Base-by-base conservation (phyloP, 1,140 invertebrate species). In the Cylas formicarius region DNA sequence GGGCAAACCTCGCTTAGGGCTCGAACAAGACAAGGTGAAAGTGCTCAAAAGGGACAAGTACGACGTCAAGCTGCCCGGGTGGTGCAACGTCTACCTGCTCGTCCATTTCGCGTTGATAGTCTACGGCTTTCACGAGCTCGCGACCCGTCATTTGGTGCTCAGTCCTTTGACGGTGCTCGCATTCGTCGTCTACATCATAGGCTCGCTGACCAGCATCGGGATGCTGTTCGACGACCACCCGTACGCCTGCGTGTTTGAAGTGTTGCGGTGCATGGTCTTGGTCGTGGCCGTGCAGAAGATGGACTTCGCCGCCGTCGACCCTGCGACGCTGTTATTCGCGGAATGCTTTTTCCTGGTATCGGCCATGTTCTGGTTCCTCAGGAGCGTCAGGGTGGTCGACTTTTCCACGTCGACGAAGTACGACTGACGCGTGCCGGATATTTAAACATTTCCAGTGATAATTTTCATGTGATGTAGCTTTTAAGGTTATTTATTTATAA, bases 1-100 rank as follows among this genome's bases (percentile, higher is more conserved):
- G 2, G 88, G 87, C 2, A 76, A 73, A 36, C 82, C 87, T 0
- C 72, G 89, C 57, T 73, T 87, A 1, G 90, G 89, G n/a, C 66
- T 80, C 13, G 78, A 82, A 17, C 72, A 80, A 53, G 76, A 82
- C 55, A 85, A 90, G 69, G 70, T 86, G 26, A 77, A 87, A 55
- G 86, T 82, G 8, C 71, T 71, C 37, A 60, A 66, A 3, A 67
- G 81, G 36, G 58, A 73, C n/a, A 85, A 82, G 57, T 88, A 80
- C 58, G 73, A 87, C 62, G 75, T 78, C 0, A 54, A 67, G 38
- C 59, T 88, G n/a, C 75, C 83, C 0, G 28, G 62, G 0, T 84
- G 80, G 81, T 77, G 76, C 51, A 82, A 78, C 47, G 21, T 76
- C 0, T 89, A 89, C 53, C 64, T 85, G 7, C 58, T 77, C 5